Evolutionary conservation across 1,140 invertebrate genomes (phyloP).

Genomic region (Drosophila tsacasi): DNA sequence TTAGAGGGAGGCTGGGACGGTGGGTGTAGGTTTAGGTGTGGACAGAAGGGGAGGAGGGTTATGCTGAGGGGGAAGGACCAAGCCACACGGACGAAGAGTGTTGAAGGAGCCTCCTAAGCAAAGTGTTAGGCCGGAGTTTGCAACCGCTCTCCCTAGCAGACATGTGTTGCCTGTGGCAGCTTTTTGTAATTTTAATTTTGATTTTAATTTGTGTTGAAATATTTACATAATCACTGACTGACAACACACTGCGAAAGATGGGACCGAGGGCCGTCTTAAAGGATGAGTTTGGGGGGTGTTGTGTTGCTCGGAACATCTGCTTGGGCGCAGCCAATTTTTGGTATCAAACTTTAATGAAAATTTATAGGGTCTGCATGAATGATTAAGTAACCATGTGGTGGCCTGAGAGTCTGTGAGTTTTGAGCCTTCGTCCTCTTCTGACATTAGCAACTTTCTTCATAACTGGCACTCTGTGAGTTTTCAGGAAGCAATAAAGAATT

Average conservation of each 20-base stretch:
- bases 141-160: constrained; percentile 37
- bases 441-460: constrained; percentile 2
- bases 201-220: constrained; percentile 84
- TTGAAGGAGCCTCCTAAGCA: constrained; percentile 54
- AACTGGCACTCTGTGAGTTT: constrained; percentile 49
- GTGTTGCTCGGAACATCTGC: constrained; percentile 54
- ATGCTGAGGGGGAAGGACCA: background rate
- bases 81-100: constrained; percentile 17
- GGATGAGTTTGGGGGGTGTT: background rate
- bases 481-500: constrained; percentile 56
- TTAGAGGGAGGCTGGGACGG: constrained; percentile 13
- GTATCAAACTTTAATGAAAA: constrained; percentile 83
- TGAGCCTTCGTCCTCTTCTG: constrained; percentile 41
- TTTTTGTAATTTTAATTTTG: constrained; percentile 84
- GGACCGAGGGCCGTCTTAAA: constrained; percentile 26
- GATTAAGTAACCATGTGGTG: constrained; percentile 69
- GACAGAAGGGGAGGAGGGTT: constrained; percentile 2
- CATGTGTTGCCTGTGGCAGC: constrained; percentile 80
- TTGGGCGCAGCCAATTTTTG: constrained; percentile 58
- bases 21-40: constrained; percentile 1
- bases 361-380: constrained; percentile 82
- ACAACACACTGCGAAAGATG: constrained; percentile 56
- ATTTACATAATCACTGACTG: constrained; percentile 84
- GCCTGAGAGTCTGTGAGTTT: constrained; percentile 23
- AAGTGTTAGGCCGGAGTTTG: constrained; percentile 59